Evolutionary conservation across 2,797 vertebrate species (phyloP), one percentile per base, ranked within the genome.

Genomic region (Mycteria americana): DNA sequence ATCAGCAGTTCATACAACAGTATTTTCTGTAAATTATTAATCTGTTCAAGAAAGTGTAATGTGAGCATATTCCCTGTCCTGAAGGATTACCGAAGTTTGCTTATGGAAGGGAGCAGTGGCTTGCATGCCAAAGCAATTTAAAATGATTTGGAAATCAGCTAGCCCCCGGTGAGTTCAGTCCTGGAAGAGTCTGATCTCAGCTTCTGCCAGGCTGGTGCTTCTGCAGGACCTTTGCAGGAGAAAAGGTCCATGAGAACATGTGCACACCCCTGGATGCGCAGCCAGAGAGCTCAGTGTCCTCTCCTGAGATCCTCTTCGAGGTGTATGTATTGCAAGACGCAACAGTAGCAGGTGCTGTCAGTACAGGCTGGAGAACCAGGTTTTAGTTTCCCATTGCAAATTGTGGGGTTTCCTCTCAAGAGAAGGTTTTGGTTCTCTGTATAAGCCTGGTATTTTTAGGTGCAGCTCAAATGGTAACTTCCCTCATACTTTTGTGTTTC

Each of bases 211-310:
- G 22, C 31, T 23, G 39, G 33, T 65, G 30, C 53, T 41, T 39
- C n/a, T 67, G 23, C 48, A 22, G 50, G 56, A 16, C n/a, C 23
- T 57, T 24, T 16, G 5, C 17, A 15, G 56, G 19, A 37, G 18
- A 48, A 12, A 11, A 50, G 19, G 41, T 54, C 37, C 3, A 0
- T 23, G 51, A 10, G 39, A 30, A 31, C 21, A 1, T 6, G 18
- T 3, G 1, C 6, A 0, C 9, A 5, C 25, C 60, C 22, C 19
- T 10, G 33, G 41, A 5, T 6, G 2, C 2, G 0, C 41, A 53
- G 19, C 45, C 15, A 6, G 22, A 12, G 19, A 3, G 31, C 35
- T 41, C 10, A 1, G 39, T 4, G 1, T 11, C 41, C 23, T 13
- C 27, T 57, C 25, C 12, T 6, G 56, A 5, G 0, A 1, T 10